Evolutionary conservation across 2,113 vertebrate species (phyloP), one percentile per base, ranked within the genome.

Genomic region (Oenanthe melanoleuca): DNA sequence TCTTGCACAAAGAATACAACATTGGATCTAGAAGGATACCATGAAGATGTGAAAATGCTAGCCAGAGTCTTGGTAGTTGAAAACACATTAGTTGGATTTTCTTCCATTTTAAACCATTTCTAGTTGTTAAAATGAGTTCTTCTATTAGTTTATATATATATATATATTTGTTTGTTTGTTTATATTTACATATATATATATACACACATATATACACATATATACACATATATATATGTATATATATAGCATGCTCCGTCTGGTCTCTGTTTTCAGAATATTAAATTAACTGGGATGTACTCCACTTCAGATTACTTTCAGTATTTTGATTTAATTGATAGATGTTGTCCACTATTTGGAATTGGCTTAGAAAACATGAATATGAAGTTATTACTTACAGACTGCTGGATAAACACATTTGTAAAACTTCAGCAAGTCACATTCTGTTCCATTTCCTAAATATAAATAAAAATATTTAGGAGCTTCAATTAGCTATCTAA

Each of bases 391-490:
- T 40, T 92, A 98, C 98, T 98, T 97, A 98, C 98, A 92, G 38
- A 97, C 59, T 80, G 90, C 52, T 20, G 97, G 97, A 86, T 97
- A 98, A 88, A 98, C 98, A 93, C 98, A 98, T 21, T 71, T 97
- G 89, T 97, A 97, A 93, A 97, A 96, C 61, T 91, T 97, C 71
- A 96, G 77, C 90, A 98, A 87, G 69, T 98, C 96, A 86, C 98
- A 98, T 87, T 98, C 98, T 88, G 80, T 82, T 64, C 97, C 97
- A 50, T 96, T 97, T 95, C 98, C 98, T 97, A 92, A 97, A 97
- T 94, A 95, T 33, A 97, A 80, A 59, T 14, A n/a, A 65, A 29
- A 82, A 47, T 28, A 5, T 55, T 94, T 23, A 94, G 79, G 29
- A 87, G 14, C 25, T 31, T 81, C 8, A 75, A 66, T 75, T 56